A percentile compares a stretch with the other conserved stretches of the same genome.
Conservation (phyloP, 2,888 invertebrate genomes). For the Acanthosepion lycidas region DNA sequence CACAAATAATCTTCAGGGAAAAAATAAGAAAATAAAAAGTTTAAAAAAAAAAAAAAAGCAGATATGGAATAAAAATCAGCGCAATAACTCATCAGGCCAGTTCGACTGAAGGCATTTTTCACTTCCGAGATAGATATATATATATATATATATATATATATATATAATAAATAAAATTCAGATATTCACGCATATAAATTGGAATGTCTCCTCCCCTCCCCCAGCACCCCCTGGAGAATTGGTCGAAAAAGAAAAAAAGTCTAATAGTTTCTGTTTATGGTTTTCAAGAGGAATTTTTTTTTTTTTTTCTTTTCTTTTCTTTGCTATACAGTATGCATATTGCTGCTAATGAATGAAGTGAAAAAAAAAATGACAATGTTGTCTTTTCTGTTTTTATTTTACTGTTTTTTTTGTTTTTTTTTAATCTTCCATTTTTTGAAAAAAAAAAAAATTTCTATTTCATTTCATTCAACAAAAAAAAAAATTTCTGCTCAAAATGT, state of each 20-base stretch:
- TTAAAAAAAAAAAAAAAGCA: neutral
- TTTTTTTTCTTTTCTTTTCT: conserved; percentile 10
- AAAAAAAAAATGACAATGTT: neutral
- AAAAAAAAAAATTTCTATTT: neutral
- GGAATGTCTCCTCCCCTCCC: no score
- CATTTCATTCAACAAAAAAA: neutral
- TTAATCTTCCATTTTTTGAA: neutral
- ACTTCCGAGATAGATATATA: neutral
- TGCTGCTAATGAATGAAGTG: neutral
- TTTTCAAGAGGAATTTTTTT: neutral
- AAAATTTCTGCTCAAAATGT: neutral
- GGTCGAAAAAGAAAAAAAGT: neutral
- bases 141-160: no score
- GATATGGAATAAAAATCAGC: neutral
- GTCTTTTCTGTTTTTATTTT: neutral
- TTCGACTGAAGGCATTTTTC: neutral
- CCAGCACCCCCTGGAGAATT: no score
- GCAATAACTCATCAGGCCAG: conserved; percentile 12
- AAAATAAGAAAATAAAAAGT: neutral
- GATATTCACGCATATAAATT: no score
- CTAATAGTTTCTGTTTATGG: neutral
- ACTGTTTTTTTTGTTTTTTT: neutral
- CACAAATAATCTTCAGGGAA: neutral
- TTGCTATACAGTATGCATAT: neutral
- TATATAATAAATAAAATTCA: no score